These are phyloP conservation scores for Tachyglossus aculeatus DNA, from an alignment of 2,797 vertebrate genomes.

Conservation along the genomic window DNA sequence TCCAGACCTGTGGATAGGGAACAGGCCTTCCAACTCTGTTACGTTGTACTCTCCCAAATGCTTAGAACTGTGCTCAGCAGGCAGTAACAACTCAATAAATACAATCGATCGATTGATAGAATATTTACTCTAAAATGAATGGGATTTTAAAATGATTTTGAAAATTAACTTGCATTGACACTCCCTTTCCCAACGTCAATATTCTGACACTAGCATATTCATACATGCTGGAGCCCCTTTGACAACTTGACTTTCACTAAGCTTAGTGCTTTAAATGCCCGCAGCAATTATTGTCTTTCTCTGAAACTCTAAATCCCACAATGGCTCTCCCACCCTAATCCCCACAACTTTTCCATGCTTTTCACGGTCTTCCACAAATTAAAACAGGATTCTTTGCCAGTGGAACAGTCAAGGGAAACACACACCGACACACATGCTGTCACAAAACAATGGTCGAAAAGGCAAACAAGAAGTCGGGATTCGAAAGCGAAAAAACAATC, in stretches of 20 bases:
- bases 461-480: not conserved
- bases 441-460: not conserved
- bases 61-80: too few relatives aligned
- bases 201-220: too few relatives aligned
- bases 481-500: not conserved
- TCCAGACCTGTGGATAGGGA: too few relatives aligned
- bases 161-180: too few relatives aligned
- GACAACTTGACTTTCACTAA: not conserved
- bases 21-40: too few relatives aligned
- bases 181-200: too few relatives aligned
- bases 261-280: conserved; percentile 54
- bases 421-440: not conserved
- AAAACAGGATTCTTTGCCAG: conserved; percentile 50
- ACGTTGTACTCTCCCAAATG: too few relatives aligned
- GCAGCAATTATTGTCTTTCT: conserved; percentile 50
- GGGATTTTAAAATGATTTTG: too few relatives aligned
- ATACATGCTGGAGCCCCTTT: too few relatives aligned
- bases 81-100: too few relatives aligned
- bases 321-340: not conserved
- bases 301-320: conserved; percentile 33
- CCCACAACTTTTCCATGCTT: conserved; percentile 43
- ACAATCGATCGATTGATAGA: too few relatives aligned
- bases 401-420: conserved; percentile 48
- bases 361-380: conserved; percentile 54
- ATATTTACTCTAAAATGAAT: too few relatives aligned